Percentiles rank a stretch among this genome's conserved stretches.
Evolutionary conservation across 2,888 invertebrate genomes (phyloP).

Genomic region (Diarsia dahlii): DNA sequence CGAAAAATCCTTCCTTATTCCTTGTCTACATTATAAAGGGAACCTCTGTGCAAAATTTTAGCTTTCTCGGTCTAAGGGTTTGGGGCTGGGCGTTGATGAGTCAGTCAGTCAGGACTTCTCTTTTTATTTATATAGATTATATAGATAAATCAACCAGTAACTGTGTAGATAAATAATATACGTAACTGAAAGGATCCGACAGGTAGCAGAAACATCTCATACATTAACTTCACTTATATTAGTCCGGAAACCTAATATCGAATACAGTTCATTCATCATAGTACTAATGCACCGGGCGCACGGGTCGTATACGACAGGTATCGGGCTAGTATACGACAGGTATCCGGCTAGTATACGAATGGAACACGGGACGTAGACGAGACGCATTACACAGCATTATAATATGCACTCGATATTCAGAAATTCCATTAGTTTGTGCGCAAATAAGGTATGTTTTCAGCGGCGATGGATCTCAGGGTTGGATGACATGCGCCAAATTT

Average conservation of each 20-base stretch:
- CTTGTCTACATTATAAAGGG: too few relatives aligned
- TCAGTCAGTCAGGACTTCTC: too few relatives aligned
- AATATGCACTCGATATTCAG: conserved; percentile 51
- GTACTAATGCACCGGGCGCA: conserved; percentile 59
- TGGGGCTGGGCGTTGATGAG: too few relatives aligned
- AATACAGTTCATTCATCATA: conserved; percentile 54
- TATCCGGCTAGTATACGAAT: conserved; percentile 22
- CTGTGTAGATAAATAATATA: background rate
- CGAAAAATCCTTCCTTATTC: too few relatives aligned
- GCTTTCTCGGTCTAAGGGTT: too few relatives aligned
- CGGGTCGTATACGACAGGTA: conserved; percentile 33
- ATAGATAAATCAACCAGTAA: too few relatives aligned
- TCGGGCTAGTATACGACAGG: conserved; percentile 19
- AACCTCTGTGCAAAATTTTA: too few relatives aligned
- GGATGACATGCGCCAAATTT: background rate
- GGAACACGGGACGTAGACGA: conserved; percentile 20
- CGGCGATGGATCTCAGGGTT: background rate
- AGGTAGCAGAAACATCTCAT: background rate
- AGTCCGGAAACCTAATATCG: conserved; percentile 56
- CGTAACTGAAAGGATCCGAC: background rate
- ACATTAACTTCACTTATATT: conserved; percentile 31
- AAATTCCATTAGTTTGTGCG: conserved; percentile 57
- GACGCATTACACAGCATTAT: conserved; percentile 61
- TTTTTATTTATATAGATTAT: too few relatives aligned
- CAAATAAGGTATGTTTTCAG: conserved; percentile 35